A percentile compares a stretch with the other conserved stretches of the same genome.
phyloP scores from a whole-genome alignment of 1,140 invertebrate species.

The Grapholita molesta region DNA sequence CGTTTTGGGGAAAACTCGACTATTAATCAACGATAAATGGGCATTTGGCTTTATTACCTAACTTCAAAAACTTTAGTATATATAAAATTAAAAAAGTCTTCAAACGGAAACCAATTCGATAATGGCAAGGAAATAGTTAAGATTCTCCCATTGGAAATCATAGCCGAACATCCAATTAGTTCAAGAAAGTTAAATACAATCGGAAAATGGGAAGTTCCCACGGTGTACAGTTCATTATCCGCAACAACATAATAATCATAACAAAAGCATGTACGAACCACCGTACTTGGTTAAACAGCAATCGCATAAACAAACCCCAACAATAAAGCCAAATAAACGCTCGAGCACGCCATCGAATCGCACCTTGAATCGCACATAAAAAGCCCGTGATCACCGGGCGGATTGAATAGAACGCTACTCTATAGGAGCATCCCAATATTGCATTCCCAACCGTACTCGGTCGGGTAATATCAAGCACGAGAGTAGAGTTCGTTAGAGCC shows the following conservation, averaged over 20 bases:
- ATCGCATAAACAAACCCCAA: slow-evolving; percentile 78
- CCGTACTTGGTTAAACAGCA: slow-evolving; percentile 75
- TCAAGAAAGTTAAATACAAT: slow-evolving; percentile 25
- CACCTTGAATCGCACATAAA: slow-evolving; percentile 77
- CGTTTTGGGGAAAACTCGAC: slow-evolving; percentile 72
- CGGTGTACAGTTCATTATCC: slow-evolving; percentile 58
- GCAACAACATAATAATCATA: slow-evolving; percentile 75
- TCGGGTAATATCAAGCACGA: slow-evolving; percentile 69
- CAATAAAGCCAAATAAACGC: slow-evolving; percentile 77
- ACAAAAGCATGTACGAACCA: slow-evolving; percentile 71
- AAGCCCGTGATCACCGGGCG: slow-evolving; percentile 71
- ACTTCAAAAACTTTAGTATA: slow-evolving; percentile 44
- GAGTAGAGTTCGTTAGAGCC: slow-evolving; percentile 67
- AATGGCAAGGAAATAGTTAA: background rate
- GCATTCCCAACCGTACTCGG: slow-evolving; percentile 64
- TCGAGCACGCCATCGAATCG: slow-evolving; percentile 76
- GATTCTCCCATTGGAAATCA: background rate
- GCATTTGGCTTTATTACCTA: slow-evolving; percentile 59
- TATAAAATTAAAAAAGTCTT: background rate
- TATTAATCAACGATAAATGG: slow-evolving; percentile 73
- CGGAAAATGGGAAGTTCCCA: slow-evolving; percentile 40
- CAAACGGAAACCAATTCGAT: background rate
- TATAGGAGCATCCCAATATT: slow-evolving; percentile 69
- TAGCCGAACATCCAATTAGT: slow-evolving; percentile 21
- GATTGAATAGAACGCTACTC: slow-evolving; percentile 69